A percentile compares a stretch with the other conserved stretches of the same genome.
These are phyloP conservation scores for Aelia acuminata DNA, from an alignment of 2,888 invertebrate genomes.

Conservation along the genomic window DNA sequence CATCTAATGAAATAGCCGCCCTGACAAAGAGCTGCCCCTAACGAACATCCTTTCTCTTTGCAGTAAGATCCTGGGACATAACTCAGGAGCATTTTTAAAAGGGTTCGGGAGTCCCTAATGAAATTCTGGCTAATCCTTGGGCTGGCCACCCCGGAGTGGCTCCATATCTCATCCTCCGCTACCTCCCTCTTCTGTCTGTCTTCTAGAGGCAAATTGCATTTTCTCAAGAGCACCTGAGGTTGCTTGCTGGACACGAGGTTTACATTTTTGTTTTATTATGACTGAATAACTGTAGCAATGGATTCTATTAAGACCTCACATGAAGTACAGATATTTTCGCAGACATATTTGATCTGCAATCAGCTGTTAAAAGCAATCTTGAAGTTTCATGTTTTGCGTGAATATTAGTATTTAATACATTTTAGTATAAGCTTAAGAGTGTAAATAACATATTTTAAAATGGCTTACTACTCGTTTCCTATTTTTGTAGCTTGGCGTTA, in stretches of 20 bases:
- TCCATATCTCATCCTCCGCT: not conserved
- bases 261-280: too few species aligned
- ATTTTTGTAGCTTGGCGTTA: too few species aligned
- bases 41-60: conserved; percentile 52
- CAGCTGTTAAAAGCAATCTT: too few species aligned
- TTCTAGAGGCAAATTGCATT: not conserved
- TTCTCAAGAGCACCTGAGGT: not conserved
- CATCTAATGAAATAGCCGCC: conserved; percentile 45
- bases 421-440: too few species aligned
- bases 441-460: too few species aligned
- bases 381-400: too few species aligned
- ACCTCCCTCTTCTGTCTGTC: not conserved
- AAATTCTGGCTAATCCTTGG: conserved; percentile 50
- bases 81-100: conserved; percentile 54
- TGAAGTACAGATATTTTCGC: too few species aligned
- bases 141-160: not conserved
- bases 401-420: too few species aligned
- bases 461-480: too few species aligned
- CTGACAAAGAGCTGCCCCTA: conserved; percentile 47
- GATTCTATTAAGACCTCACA: too few species aligned
- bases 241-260: not conserved
- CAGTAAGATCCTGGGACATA: conserved; percentile 9
- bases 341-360: too few species aligned
- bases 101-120: conserved; percentile 25
- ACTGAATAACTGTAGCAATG: too few species aligned